phyloP scores from a whole-genome alignment of 2,113 vertebrate species.

The Pitta sordida region DNA sequence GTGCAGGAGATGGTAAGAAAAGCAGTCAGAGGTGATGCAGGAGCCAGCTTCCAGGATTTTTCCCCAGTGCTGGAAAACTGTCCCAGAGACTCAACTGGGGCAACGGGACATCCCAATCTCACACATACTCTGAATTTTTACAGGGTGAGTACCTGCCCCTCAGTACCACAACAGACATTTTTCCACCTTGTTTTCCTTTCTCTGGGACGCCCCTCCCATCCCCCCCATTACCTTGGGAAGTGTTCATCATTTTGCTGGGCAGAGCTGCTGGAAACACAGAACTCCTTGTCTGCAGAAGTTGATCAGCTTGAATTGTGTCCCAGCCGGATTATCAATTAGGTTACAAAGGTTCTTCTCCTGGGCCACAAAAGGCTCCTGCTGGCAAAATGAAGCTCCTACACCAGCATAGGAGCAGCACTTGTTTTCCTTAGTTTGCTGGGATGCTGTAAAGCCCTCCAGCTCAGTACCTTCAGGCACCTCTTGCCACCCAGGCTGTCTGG shows the following conservation, averaged over 20 bases:
- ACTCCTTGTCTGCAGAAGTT: background rate
- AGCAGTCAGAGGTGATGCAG: fast-evolving
- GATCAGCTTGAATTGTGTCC: background rate
- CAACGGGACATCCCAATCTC: background rate
- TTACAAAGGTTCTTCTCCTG: background rate
- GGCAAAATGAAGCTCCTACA: background rate
- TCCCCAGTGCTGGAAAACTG: background rate
- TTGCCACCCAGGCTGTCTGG: background rate
- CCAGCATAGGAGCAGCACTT: background rate
- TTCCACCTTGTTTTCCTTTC: background rate
- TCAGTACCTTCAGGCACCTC: background rate
- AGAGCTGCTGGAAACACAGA: background rate
- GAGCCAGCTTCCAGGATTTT: background rate
- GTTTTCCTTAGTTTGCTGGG: background rate
- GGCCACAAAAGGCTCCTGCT: background rate
- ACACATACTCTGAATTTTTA: background rate
- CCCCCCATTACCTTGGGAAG: background rate
- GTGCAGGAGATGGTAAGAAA: background rate
- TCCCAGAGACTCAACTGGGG: background rate
- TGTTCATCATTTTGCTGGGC: background rate
- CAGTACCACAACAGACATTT: background rate
- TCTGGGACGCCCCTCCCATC: background rate
- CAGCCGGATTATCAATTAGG: background rate
- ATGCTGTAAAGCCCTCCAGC: background rate
- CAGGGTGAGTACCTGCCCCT: background rate